Base-by-base conservation (phyloP, 2,797 vertebrate species). In the Pelodytes ibericus region DNA sequence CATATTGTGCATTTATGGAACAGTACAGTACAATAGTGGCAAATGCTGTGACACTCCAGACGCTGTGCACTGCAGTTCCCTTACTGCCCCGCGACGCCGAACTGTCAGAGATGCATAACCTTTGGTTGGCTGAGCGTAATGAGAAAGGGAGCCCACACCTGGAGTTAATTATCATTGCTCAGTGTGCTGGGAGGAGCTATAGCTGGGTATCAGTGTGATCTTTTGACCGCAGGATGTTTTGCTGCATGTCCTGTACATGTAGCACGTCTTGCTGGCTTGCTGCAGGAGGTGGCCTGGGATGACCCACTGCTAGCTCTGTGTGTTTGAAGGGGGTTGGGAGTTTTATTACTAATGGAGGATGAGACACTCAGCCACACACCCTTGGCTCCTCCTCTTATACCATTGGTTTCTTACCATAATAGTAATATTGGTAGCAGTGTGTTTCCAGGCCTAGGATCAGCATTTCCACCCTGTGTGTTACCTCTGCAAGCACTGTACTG, bases 251-350 rank as follows among this genome's bases (percentile, higher is more conserved):
- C 44, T 29, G 33, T 15, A 6, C 5, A 36, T 6, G 33, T 36
- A 36, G 5, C 26, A 24, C 9, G 10, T 24, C 3, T 47, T 47
- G 44, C 44, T 16, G 16, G 16, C 6, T 16, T 18, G 4, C n/a
- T 56, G 59, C 61, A 39, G 29, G 20, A 26, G 53, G 25, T 72
- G 69, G 75, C 69, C 75, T 72, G 68, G 61, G 53, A 66, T 77
- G 75, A 77, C 75, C 75, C 51, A 20, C 27, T 57, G 8, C 27
- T 16, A 9, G 13, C 13, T 22, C 29, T 20, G 44, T 64, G 41
- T 72, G 13, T 1, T 0, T 60, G 24, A 29, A 5, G 3, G n/a
- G 9, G 18, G 44, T 22, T 8, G 7, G 26, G 64, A 20, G 30
- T 62, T 62, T 10, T 26, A 10, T 67, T 51, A 26, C 44, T 51